phyloP scores from a whole-genome alignment of 2,797 vertebrate species.

The Phoebastria nigripes region DNA sequence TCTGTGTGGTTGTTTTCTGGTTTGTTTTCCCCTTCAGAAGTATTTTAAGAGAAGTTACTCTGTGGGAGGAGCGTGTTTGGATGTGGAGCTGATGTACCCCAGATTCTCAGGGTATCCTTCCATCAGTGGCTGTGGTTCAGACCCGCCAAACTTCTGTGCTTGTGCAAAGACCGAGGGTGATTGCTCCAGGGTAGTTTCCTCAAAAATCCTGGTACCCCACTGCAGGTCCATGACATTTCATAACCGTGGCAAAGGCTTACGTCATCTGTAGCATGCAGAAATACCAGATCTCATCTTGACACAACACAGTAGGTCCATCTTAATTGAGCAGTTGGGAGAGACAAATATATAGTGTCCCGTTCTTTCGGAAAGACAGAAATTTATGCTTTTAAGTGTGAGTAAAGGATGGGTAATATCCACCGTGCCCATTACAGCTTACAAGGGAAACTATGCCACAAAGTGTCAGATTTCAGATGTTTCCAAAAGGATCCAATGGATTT shows the following conservation, averaged over 20 bases:
- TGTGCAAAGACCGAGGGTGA: not conserved
- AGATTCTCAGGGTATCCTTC: not conserved
- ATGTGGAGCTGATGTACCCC: not conserved
- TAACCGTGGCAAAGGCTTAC: not conserved
- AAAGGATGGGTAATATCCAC: not conserved
- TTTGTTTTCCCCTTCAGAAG: not conserved
- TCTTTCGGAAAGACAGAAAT: constrained; percentile 20
- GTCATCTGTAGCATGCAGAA: not conserved
- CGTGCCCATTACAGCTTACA: not conserved
- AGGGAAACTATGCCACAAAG: constrained; percentile 4
- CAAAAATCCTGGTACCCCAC: constrained; percentile 12
- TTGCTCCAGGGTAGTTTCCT: not conserved
- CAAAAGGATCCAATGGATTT: not conserved
- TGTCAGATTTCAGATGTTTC: constrained; percentile 8
- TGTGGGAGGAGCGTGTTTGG: not conserved
- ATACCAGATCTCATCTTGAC: constrained; percentile 11
- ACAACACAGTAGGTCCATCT: not conserved
- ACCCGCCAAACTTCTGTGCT: not conserved
- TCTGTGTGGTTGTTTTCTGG: not conserved
- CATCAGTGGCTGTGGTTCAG: not conserved
- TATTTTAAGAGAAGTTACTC: not conserved
- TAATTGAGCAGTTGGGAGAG: not conserved
- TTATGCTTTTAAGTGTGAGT: constrained; percentile 5
- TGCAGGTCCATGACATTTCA: not conserved
- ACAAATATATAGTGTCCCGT: not conserved